Conservation (phyloP, 2,797 vertebrate genomes). For the Chelmon rostratus region DNA sequence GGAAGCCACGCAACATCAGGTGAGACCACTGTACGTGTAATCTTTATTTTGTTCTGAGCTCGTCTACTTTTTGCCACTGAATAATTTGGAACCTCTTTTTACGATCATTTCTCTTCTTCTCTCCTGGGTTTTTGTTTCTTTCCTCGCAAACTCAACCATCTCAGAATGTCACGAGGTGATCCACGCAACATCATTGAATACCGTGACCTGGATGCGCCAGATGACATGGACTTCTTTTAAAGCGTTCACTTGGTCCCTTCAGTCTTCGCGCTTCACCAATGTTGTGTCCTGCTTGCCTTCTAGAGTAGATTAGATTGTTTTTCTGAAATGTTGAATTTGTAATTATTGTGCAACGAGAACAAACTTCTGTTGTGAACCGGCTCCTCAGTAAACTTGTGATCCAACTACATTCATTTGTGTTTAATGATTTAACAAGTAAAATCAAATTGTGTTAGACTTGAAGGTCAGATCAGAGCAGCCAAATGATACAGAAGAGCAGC, state of each 20-base stretch:
- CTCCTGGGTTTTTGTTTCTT: neutral
- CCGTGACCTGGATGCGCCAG: constrained; percentile 93
- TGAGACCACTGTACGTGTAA: constrained; percentile 72
- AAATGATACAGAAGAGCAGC: neutral
- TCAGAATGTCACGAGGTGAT: constrained; percentile 93
- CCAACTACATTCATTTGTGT: constrained; percentile 25
- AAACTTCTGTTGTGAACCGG: constrained; percentile 55
- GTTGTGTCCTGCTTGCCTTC: constrained; percentile 37
- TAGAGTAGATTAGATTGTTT: constrained; percentile 33
- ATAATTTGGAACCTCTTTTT: neutral
- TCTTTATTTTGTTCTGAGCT: constrained; percentile 38
- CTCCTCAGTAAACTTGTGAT: constrained; percentile 74
- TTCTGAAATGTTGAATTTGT: constrained; percentile 50
- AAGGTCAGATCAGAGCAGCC: neutral
- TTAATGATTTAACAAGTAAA: constrained; percentile 16
- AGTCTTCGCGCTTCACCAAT: constrained; percentile 1
- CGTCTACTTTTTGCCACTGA: neutral
- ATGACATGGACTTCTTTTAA: constrained; percentile 95
- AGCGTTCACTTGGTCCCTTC: constrained; percentile 35
- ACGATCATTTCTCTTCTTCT: neutral
- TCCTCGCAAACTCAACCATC: neutral
- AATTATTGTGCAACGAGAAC: constrained; percentile 50
- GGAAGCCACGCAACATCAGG: constrained; percentile 92
- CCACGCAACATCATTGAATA: constrained; percentile 96
- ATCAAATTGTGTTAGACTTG: neutral